Evolutionary conservation across 2,797 vertebrate species (phyloP).

Genomic region (Urocyon cinereoargenteus): DNA sequence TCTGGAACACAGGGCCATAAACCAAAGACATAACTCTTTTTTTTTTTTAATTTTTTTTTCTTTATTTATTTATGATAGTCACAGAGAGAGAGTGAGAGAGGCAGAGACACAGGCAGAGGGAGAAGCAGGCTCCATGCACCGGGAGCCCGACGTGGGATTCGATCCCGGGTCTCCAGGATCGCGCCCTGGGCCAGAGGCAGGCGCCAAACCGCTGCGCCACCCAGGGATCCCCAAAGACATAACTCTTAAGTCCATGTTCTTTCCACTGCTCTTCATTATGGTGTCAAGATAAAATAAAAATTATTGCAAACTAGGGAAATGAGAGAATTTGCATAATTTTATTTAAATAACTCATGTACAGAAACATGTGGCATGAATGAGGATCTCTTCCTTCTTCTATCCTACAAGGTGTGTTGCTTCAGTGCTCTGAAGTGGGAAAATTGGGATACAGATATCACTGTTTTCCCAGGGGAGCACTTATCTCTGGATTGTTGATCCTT

Average conservation of each 20-base stretch:
- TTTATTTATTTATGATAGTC: too few species aligned
- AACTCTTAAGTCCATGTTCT: not conserved
- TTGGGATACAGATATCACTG: not conserved
- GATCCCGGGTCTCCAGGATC: too few species aligned
- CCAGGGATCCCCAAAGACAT: too few species aligned
- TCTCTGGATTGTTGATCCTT: not conserved
- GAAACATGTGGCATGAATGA: not conserved
- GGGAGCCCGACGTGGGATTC: too few species aligned
- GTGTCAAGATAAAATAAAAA: not conserved
- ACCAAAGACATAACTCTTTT: not conserved
- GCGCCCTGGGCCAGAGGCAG: too few species aligned
- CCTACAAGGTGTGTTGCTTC: not conserved
- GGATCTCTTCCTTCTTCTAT: not conserved
- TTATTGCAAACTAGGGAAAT: not conserved
- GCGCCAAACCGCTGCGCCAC: too few species aligned
- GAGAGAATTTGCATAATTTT: not conserved
- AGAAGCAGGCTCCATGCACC: too few species aligned
- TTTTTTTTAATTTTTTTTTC: too few species aligned
- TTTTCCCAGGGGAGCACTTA: not conserved
- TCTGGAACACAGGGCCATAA: not conserved
- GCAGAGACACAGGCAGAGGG: too few species aligned
- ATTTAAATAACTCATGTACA: not conserved
- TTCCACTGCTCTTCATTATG: not conserved
- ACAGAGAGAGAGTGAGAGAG: too few species aligned
- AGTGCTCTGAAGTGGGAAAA: not conserved